Evolutionary conservation across 2,888 invertebrate genomes (phyloP), one percentile per base, ranked within the genome.

Genomic region (Eulithis prunata): DNA sequence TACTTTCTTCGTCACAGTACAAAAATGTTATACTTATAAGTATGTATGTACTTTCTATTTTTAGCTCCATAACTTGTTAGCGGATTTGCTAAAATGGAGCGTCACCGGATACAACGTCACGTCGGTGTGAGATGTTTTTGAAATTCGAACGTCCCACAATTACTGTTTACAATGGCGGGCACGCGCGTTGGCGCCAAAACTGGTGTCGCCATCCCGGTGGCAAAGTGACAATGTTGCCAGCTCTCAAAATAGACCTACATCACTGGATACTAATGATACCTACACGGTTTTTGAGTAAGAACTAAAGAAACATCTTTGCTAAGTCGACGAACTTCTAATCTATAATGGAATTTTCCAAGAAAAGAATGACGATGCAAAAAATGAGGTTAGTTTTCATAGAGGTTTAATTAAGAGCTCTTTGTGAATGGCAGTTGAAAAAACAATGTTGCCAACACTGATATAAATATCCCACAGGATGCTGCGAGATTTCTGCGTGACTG

Each of bases 31-130:
- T 14, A 21, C 4, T 21, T 21, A 47, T 14, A 47, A 47, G 10
- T n/a, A n/a, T 47, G 14, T 47, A 14, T n/a, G n/a, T 21, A 21
- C 32, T 5, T 41, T 58, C 51, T 68, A 63, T 58, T 62, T 67
- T 62, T 59, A 63, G 14, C 51, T 51, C 38, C 12, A 58, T 57
- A 66, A 66, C 64, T 68, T 70, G 65, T 65, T 66, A 66, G 59
- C 63, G 71, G 61, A 71, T 69, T 70, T 66, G 69, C 71, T 72
- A 82, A 85, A 84, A 80, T 79, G 80, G 82, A 82, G 82, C 84
- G 90, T 88, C 89, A 89, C 89, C 90, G 91, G 91, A 91, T 90
- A 88, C 85, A 83, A 82, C 90, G 89, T 90, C 90, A 90, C 86
- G 89, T 86, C 89, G 87, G 87, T 80, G 75, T 78, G 76, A 78